Conservation (phyloP, 2,797 vertebrate species). For the Manis javanica region DNA sequence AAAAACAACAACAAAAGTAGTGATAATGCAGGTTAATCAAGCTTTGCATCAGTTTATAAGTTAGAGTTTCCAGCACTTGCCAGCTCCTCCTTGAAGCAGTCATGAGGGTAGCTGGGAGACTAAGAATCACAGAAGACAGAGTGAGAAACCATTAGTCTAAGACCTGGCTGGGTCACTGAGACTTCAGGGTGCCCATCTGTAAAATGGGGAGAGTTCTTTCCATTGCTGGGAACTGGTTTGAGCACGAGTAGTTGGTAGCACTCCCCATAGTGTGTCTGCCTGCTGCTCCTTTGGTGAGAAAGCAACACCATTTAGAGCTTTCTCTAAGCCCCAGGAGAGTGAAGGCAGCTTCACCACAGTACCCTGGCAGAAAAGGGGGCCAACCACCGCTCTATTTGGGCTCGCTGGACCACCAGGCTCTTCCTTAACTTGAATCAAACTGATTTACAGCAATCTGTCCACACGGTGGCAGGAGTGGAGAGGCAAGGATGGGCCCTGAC, state of each 20-base stretch:
- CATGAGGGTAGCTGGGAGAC: background rate
- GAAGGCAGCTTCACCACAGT: no score
- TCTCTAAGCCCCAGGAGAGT: background rate
- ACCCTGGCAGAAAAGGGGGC: background rate
- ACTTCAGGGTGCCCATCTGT: background rate
- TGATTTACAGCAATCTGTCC: background rate
- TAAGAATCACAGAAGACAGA: background rate
- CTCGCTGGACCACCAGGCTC: background rate
- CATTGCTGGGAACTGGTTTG: no score
- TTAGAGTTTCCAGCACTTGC: background rate
- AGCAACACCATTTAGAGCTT: background rate
- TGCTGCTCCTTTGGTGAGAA: background rate
- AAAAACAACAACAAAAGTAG: background rate
- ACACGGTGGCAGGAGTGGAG: background rate
- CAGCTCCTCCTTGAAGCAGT: background rate
- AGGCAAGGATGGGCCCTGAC: background rate
- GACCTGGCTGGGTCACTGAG: background rate
- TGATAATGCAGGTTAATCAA: background rate
- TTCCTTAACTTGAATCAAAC: background rate
- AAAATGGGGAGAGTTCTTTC: background rate
- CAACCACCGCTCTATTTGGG: background rate
- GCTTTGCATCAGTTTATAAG: background rate
- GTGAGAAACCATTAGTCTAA: background rate
- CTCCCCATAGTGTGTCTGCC: background rate
- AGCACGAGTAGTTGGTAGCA: background rate